Percentiles rank a stretch among this genome's conserved stretches.
Evolutionary conservation across 2,888 invertebrate species (phyloP).

Genomic region (Listrodromus nycthemerus): DNA sequence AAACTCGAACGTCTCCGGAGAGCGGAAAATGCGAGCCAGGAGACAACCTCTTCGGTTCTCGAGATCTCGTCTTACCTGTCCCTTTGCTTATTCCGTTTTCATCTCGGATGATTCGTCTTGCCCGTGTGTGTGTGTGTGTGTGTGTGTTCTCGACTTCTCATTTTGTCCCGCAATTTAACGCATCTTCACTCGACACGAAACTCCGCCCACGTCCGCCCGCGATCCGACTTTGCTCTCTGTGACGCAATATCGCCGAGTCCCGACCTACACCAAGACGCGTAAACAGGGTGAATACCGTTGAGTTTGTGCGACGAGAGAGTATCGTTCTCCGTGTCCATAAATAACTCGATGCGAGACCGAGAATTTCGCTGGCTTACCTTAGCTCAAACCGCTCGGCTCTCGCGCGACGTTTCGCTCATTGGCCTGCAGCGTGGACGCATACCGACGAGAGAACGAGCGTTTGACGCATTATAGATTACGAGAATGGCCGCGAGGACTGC

Average conservation of each 20-base stretch:
- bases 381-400: conserved; percentile 6
- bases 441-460: conserved; percentile 45
- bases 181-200: conserved; percentile 28
- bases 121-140: background rate
- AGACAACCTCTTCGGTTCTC: background rate
- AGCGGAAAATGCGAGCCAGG: conserved; percentile 21
- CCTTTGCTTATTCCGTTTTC: conserved; percentile 36
- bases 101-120: conserved; percentile 24
- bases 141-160: background rate
- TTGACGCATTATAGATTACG: conserved; percentile 54
- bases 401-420: conserved; percentile 21
- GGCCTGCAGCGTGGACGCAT: conserved; percentile 12
- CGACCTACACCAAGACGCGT: conserved; percentile 64
- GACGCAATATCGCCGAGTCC: conserved; percentile 59
- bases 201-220: conserved; percentile 21
- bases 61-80: background rate
- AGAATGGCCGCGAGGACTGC: conserved; percentile 24
- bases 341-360: conserved; percentile 47
- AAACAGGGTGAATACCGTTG: conserved; percentile 65
- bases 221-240: conserved; percentile 31
- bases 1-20: background rate
- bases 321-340: conserved; percentile 50
- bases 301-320: conserved; percentile 16
- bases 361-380: conserved; percentile 20
- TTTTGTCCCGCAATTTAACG: conserved; percentile 43